phyloP scores from a whole-genome alignment of 2,113 vertebrate genomes.

The Jaculus jaculus region DNA sequence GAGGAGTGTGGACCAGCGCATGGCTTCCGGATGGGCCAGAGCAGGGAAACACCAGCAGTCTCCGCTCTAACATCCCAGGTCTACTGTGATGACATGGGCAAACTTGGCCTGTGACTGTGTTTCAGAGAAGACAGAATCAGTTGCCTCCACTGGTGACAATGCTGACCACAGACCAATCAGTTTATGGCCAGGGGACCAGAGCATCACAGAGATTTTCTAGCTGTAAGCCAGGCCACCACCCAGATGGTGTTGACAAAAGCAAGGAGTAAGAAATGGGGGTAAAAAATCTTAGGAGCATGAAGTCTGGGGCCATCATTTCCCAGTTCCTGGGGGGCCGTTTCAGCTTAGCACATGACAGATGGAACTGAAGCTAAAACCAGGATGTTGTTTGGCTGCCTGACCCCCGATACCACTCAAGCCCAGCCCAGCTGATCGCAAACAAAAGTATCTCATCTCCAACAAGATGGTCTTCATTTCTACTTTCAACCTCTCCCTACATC shows the following conservation, averaged over 20 bases:
- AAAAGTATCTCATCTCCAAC: not conserved
- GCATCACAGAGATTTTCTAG: fast-evolving
- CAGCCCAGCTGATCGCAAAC: not conserved
- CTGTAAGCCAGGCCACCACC: not conserved
- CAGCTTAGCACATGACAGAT: not conserved
- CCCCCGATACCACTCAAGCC: fast-evolving
- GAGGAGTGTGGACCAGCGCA: not conserved
- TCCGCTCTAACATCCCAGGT: not conserved
- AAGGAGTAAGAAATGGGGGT: not conserved
- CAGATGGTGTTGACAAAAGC: not conserved
- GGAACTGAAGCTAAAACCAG: not conserved
- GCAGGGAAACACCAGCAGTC: too few relatives aligned
- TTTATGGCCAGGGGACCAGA: not conserved
- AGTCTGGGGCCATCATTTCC: not conserved
- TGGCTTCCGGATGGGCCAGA: not conserved
- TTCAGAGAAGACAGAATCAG: not conserved
- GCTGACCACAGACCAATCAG: not conserved
- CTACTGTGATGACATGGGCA: not conserved
- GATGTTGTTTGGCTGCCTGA: not conserved
- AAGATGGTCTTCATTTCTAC: not conserved
- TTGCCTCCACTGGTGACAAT: too few relatives aligned
- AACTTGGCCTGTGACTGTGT: fast-evolving
- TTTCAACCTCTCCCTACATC: fast-evolving
- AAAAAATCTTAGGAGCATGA: not conserved
- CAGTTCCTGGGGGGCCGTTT: not conserved